Evolutionary conservation across 2,113 vertebrate species (phyloP).

Genomic region (Tachysurus fulvidraco): DNA sequence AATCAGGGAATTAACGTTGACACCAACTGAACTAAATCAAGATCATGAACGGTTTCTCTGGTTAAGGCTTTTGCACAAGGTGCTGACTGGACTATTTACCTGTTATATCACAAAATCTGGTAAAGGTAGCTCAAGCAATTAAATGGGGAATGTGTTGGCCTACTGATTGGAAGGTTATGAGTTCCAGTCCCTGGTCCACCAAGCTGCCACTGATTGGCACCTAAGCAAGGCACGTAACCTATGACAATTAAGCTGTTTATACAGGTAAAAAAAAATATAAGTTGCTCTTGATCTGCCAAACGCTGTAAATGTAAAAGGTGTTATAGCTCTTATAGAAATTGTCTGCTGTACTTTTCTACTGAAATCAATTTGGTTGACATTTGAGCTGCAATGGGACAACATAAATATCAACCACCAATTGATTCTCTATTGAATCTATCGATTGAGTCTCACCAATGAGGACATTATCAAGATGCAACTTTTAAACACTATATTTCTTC

Average conservation of each 20-base stretch:
- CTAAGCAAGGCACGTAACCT: too few relatives aligned
- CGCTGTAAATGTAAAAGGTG: not conserved
- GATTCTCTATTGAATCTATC: too few relatives aligned
- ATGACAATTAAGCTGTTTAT: too few relatives aligned
- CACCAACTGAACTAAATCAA: not conserved
- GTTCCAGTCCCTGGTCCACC: too few relatives aligned
- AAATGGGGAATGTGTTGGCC: too few relatives aligned
- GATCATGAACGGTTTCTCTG: not conserved
- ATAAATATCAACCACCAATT: not conserved
- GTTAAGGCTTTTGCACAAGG: not conserved
- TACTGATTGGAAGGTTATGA: too few relatives aligned
- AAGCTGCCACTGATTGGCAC: too few relatives aligned
- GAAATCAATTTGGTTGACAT: not conserved
- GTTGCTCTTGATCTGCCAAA: too few relatives aligned
- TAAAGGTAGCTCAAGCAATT: not conserved
- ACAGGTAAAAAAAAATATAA: too few relatives aligned
- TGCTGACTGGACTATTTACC: not conserved
- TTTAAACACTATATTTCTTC: not conserved
- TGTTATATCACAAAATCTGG: not conserved
- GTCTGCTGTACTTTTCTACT: not conserved
- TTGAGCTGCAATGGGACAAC: not conserved
- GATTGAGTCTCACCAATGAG: too few relatives aligned
- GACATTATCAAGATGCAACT: not conserved
- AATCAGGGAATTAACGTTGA: not conserved
- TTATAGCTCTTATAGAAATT: not conserved